A percentile compares a stretch with the other conserved stretches of the same genome.
These are phyloP conservation scores for Struthio camelus DNA, from an alignment of 2,113 vertebrate species.

Conservation along the genomic window DNA sequence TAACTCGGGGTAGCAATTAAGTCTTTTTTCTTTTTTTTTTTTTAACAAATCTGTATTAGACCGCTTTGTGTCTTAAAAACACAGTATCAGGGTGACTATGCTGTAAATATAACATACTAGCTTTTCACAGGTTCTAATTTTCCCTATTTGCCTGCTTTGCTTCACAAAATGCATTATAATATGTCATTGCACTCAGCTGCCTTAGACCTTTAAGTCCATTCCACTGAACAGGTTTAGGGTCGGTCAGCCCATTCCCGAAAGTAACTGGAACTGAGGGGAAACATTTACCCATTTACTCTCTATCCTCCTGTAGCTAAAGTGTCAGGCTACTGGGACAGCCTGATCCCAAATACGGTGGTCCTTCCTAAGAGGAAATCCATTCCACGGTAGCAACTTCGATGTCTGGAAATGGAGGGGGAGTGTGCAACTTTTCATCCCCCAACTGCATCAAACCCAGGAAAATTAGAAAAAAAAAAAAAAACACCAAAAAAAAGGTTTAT, in stretches of 20 bases:
- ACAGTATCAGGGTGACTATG: neutral
- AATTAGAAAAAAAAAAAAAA: neutral
- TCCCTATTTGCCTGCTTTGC: neutral
- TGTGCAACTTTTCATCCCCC: neutral
- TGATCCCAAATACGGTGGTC: neutral
- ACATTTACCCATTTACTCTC: neutral
- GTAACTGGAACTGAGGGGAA: neutral
- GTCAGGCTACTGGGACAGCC: rapidly evolving
- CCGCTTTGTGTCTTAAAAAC: neutral
- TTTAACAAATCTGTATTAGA: neutral
- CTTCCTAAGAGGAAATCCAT: neutral
- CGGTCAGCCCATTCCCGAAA: neutral
- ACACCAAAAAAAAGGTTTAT: neutral
- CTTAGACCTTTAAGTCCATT: neutral
- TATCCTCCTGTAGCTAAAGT: neutral
- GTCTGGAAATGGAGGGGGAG: rapidly evolving
- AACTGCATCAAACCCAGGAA: rapidly evolving
- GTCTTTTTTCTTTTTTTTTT: neutral
- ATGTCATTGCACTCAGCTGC: neutral
- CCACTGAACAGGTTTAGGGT: neutral
- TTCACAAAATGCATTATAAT: neutral
- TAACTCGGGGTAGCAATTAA: neutral
- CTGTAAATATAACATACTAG: neutral
- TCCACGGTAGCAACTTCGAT: neutral
- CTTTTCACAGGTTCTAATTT: neutral